Percentiles rank a stretch among this genome's conserved stretches.
phyloP scores from a whole-genome alignment of 2,113 vertebrate genomes.

The Xiphorhynchus elegans region DNA sequence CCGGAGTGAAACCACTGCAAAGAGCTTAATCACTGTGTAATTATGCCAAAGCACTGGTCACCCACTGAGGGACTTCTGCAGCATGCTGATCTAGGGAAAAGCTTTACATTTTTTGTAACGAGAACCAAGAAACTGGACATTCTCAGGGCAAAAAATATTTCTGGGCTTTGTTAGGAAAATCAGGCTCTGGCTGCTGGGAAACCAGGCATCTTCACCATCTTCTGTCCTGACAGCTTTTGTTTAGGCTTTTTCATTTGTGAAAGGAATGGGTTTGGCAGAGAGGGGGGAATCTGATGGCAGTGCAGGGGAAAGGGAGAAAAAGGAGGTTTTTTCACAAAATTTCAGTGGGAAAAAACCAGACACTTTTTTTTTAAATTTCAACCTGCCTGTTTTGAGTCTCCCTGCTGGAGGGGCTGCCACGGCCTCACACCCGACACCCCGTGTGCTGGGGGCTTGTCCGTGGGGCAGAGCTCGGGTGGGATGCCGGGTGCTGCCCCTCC shows the following conservation, averaged over 20 bases:
- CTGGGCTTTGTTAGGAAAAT: not conserved
- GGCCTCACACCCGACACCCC: accelerated
- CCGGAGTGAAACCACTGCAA: not conserved
- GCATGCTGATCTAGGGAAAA: not conserved
- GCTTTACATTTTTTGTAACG: not conserved
- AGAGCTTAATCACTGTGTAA: not conserved
- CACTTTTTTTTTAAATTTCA: not conserved
- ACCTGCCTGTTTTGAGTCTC: not conserved
- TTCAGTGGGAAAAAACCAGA: not conserved
- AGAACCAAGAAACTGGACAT: conserved; percentile 2
- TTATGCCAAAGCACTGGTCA: not conserved
- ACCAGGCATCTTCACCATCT: conserved; percentile 2
- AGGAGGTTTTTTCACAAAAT: not conserved
- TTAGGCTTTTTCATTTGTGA: conserved; percentile 36
- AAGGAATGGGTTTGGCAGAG: conserved; percentile 22
- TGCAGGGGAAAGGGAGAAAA: not conserved
- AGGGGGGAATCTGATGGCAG: conserved; percentile 10
- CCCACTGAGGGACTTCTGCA: not conserved
- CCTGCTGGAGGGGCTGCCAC: not conserved
- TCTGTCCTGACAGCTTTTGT: conserved; percentile 65
- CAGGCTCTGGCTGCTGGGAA: not conserved
- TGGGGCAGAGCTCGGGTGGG: not conserved
- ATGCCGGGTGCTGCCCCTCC: not conserved
- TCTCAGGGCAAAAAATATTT: not conserved
- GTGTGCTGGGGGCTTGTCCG: accelerated